Evolutionary conservation across 2,888 invertebrate species (phyloP).

Genomic region (Dioctria rufipes): DNA sequence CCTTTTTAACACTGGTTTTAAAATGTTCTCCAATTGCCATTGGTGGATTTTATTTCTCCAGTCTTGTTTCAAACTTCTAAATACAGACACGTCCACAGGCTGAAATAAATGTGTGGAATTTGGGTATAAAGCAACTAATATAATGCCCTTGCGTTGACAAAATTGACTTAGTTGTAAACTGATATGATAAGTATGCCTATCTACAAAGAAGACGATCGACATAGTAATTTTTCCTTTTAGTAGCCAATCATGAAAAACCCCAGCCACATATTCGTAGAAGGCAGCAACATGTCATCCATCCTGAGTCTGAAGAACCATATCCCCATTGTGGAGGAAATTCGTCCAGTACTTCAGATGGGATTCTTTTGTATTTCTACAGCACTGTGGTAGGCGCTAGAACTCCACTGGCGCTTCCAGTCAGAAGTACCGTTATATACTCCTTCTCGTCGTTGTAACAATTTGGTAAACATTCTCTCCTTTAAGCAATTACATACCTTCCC

Average conservation of each 20-base stretch:
- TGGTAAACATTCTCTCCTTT: conserved; percentile 62
- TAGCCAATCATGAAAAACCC: conserved; percentile 61
- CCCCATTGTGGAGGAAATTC: too few species aligned
- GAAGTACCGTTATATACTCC: conserved; percentile 62
- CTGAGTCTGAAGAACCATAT: conserved; percentile 64
- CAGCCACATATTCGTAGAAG: conserved; percentile 22
- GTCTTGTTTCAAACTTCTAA: conserved; percentile 64
- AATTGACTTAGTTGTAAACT: conserved; percentile 66
- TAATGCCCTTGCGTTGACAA: too few species aligned
- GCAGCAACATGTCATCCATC: conserved; percentile 57
- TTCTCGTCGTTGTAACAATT: conserved; percentile 61
- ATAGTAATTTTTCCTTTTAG: conserved; percentile 48
- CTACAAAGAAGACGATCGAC: conserved; percentile 68
- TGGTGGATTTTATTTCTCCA: conserved; percentile 64
- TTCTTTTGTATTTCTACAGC: too few species aligned
- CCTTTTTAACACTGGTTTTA: neutral
- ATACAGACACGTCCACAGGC: conserved; percentile 67
- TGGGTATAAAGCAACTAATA: conserved; percentile 65
- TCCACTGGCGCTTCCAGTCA: too few species aligned
- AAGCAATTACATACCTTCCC: conserved; percentile 50
- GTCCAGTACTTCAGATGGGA: too few species aligned
- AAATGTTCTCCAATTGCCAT: conserved; percentile 60
- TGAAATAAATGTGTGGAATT: conserved; percentile 68
- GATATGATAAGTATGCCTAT: conserved; percentile 67
- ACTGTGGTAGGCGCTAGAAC: too few species aligned